A percentile compares a stretch with the other conserved stretches of the same genome.
These are phyloP conservation scores for Prorops nasuta DNA, from an alignment of 1,140 invertebrate genomes.

Conservation along the genomic window DNA sequence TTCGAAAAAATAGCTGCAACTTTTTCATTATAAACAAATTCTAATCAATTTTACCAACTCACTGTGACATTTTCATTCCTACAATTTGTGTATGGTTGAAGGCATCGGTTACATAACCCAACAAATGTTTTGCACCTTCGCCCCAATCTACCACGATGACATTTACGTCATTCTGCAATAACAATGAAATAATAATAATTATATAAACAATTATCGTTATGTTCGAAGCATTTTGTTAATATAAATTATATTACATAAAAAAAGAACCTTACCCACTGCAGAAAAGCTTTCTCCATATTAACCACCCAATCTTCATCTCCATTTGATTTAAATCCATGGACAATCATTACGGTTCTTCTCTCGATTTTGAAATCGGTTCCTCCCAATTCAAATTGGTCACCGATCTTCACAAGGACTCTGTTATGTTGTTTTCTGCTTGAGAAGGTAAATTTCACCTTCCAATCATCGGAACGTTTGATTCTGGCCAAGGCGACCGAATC, in stretches of 20 bases:
- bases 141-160: slow-evolving; percentile 63
- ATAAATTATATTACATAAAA: too few relatives aligned
- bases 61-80: slow-evolving; percentile 58
- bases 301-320: slow-evolving; percentile 57
- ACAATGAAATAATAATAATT: background rate
- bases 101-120: too few relatives aligned
- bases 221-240: background rate
- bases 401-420: slow-evolving; percentile 37
- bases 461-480: slow-evolving; percentile 19
- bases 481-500: too few relatives aligned
- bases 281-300: slow-evolving; percentile 55
- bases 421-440: slow-evolving; percentile 31
- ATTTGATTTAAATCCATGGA: slow-evolving; percentile 62
- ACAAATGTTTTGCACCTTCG: slow-evolving; percentile 58
- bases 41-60: too few relatives aligned
- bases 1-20: too few relatives aligned
- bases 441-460: slow-evolving; percentile 44
- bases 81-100: slow-evolving; percentile 59
- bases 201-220: background rate
- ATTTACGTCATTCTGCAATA: slow-evolving; percentile 56
- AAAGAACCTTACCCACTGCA: slow-evolving; percentile 49
- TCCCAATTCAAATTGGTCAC: slow-evolving; percentile 60
- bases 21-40: too few relatives aligned
- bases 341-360: slow-evolving; percentile 57
- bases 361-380: slow-evolving; percentile 58